phyloP scores from a whole-genome alignment of 2,113 vertebrate species.

The Caranx melampygus region DNA sequence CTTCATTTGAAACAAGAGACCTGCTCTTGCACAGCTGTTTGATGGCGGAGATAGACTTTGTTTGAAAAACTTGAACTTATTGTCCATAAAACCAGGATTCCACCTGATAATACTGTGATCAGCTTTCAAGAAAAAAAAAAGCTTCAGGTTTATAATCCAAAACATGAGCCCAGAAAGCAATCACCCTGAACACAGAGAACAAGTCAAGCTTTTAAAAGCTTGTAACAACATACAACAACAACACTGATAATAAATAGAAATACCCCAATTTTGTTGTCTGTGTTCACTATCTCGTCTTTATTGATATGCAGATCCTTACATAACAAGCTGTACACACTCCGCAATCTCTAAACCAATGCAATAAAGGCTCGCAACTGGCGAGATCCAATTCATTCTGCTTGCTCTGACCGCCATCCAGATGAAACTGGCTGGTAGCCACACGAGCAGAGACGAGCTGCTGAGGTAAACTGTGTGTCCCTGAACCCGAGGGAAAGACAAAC shows the following conservation, averaged over 20 bases:
- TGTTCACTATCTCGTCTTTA: slow-evolving; percentile 24
- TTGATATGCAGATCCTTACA: slow-evolving; percentile 28
- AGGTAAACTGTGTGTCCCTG: slow-evolving; percentile 66
- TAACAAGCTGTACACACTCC: slow-evolving; percentile 22
- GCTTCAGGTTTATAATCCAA: neutral
- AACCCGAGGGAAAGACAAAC: slow-evolving; percentile 73
- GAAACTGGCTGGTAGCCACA: slow-evolving; percentile 60
- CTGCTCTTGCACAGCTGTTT: neutral
- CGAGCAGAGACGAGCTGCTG: neutral
- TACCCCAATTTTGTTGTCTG: neutral
- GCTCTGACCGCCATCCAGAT: slow-evolving; percentile 55
- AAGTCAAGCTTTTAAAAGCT: neutral
- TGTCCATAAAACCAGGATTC: neutral
- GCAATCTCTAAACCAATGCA: slow-evolving; percentile 1
- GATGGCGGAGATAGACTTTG: neutral
- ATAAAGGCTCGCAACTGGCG: slow-evolving; percentile 31
- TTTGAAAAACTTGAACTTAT: neutral
- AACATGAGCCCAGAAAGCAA: neutral
- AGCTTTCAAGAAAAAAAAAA: neutral
- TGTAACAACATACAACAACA: slow-evolving; percentile 4
- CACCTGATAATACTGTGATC: neutral
- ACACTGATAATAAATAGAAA: slow-evolving; percentile 16
- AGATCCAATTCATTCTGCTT: slow-evolving; percentile 35
- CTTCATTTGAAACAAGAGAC: neutral
- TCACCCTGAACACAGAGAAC: neutral